Evolutionary conservation across 1,140 invertebrate species (phyloP).

Genomic region (Drosophila murphyi): DNA sequence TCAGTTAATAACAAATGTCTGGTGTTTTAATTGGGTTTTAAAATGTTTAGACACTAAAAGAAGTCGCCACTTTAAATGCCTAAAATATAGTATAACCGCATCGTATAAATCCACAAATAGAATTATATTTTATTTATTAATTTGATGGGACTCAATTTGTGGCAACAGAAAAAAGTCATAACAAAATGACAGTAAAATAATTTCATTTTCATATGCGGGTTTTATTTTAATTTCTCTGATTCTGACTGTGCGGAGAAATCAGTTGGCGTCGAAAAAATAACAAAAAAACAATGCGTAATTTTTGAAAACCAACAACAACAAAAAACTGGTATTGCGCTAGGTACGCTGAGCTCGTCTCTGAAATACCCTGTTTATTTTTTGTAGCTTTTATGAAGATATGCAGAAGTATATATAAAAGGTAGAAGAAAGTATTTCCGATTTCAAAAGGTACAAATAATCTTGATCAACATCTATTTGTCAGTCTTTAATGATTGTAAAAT

Average conservation of each 20-base stretch:
- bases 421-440: no score
- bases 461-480: no score
- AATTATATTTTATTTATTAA: neutral
- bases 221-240: slow-evolving; percentile 71
- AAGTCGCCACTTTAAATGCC: neutral
- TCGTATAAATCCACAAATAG: slow-evolving; percentile 19
- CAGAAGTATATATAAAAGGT: no score
- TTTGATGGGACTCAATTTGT: slow-evolving; percentile 20
- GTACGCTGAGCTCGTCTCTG: neutral
- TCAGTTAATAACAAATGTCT: no score
- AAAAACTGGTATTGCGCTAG: slow-evolving; percentile 17
- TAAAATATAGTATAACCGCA: neutral
- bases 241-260: slow-evolving; percentile 68
- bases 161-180: slow-evolving; percentile 21
- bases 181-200: slow-evolving; percentile 9
- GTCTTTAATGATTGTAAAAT: no score
- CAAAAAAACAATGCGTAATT: slow-evolving; percentile 45
- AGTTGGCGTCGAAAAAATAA: slow-evolving; percentile 21
- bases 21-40: slow-evolving; percentile 9
- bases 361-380: slow-evolving; percentile 9
- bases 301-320: slow-evolving; percentile 18
- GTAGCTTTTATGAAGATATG: no score
- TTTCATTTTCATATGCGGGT: slow-evolving; percentile 54
- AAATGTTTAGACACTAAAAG: neutral
- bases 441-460: no score